Evolutionary conservation across 2,797 vertebrate species (phyloP).

Genomic region (Phyllotis vaccarum): DNA sequence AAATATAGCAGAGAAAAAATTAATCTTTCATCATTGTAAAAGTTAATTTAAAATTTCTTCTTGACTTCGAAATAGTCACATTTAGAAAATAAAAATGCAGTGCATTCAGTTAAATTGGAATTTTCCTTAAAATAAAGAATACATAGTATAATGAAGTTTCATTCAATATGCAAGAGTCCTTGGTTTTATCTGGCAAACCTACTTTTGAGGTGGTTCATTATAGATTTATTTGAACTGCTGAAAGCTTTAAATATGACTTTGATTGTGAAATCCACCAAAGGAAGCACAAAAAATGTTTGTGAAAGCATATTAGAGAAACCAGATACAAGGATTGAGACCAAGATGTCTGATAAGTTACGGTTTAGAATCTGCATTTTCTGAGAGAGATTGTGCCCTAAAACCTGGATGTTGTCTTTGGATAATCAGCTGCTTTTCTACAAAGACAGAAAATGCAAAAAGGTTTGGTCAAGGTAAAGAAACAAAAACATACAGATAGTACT

Average conservation of each 20-base stretch:
- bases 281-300: background rate
- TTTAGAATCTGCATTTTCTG: background rate
- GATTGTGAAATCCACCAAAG: background rate
- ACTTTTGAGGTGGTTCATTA: no score
- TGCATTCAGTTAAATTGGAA: background rate
- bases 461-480: background rate
- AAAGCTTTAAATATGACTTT: background rate
- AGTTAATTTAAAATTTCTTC: background rate
- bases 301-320: background rate
- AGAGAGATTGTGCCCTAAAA: background rate
- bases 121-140: background rate
- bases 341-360: no score
- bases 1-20: background rate
- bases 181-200: background rate
- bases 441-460: background rate
- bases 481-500: background rate
- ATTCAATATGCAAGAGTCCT: background rate
- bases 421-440: background rate
- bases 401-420: background rate
- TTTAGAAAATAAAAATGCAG: background rate
- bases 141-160: background rate
- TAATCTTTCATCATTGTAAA: background rate
- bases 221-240: background rate
- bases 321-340: background rate
- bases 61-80: background rate